Conservation (phyloP, 2,888 invertebrate genomes). For the Acrobasis consociella region DNA sequence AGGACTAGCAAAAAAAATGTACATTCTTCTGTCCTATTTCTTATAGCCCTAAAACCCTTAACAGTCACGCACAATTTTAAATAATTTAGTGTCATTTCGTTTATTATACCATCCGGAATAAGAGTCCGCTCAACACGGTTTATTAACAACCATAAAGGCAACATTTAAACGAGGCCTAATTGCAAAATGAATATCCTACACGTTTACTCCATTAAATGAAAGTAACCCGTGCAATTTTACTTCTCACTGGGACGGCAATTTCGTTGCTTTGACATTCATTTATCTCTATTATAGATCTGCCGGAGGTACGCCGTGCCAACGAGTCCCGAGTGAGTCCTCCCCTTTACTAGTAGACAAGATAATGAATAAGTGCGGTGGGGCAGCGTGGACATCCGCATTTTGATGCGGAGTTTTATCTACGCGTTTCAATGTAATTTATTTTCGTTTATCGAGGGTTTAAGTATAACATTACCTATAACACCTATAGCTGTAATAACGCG, state of each 20-base stretch:
- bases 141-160: slow-evolving; percentile 36
- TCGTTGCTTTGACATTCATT: slow-evolving; percentile 78
- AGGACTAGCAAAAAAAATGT: too few species aligned
- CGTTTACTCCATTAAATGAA: slow-evolving; percentile 73
- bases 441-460: neutral
- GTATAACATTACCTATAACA: too few species aligned
- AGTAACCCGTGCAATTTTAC: slow-evolving; percentile 69
- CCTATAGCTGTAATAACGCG: too few species aligned
- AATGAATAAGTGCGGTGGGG: slow-evolving; percentile 34
- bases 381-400: slow-evolving; percentile 25
- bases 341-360: slow-evolving; percentile 37
- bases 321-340: slow-evolving; percentile 58
- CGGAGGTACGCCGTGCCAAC: slow-evolving; percentile 47
- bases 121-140: slow-evolving; percentile 11
- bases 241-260: slow-evolving; percentile 59
- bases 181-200: slow-evolving; percentile 74
- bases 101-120: slow-evolving; percentile 14
- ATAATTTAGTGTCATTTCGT: slow-evolving; percentile 3
- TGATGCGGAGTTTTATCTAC: slow-evolving; percentile 11
- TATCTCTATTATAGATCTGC: slow-evolving; percentile 77
- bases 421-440: slow-evolving; percentile 16
- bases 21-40: neutral
- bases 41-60: neutral
- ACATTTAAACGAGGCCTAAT: slow-evolving; percentile 65
- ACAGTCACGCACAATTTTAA: neutral